A percentile compares a stretch with the other conserved stretches of the same genome.
Evolutionary conservation across 2,888 invertebrate species (phyloP).

Genomic region (Eucriotettix oculatus): DNA sequence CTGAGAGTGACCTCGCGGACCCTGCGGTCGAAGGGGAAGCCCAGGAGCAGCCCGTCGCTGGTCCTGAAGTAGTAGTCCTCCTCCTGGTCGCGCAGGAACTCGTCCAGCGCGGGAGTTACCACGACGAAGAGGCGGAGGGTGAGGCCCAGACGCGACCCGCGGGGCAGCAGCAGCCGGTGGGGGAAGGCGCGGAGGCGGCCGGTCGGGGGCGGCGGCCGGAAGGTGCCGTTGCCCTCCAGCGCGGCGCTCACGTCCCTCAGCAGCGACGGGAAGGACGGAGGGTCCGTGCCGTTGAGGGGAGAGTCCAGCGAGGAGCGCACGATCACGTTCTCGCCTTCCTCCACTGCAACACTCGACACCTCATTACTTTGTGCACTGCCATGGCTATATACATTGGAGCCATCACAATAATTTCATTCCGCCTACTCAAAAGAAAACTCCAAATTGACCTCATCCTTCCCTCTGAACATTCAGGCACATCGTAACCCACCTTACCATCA

Average conservation of each 20-base stretch:
- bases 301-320: slow-evolving; percentile 50
- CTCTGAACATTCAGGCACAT: no score
- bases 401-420: not conserved
- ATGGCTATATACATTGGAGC: no score
- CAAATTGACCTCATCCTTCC: no score
- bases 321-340: slow-evolving; percentile 46
- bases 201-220: slow-evolving; percentile 22
- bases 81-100: slow-evolving; percentile 27
- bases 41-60: slow-evolving; percentile 34
- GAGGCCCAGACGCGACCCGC: slow-evolving; percentile 47
- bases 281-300: slow-evolving; percentile 42
- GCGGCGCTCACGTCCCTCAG: slow-evolving; percentile 44
- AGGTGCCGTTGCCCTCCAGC: slow-evolving; percentile 31
- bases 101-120: slow-evolving; percentile 23
- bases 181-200: slow-evolving; percentile 50
- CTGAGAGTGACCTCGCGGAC: slow-evolving; percentile 19
- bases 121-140: slow-evolving; percentile 44
- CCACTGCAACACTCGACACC: slow-evolving; percentile 21
- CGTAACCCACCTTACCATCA: no score
- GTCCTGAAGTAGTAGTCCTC: slow-evolving; percentile 12
- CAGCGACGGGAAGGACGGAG: slow-evolving; percentile 43
- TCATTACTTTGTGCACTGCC: no score
- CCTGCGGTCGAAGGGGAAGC: slow-evolving; percentile 42
- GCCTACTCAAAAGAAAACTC: not conserved
- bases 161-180: slow-evolving; percentile 50